Base-by-base conservation (phyloP, 1,140 invertebrate genomes). In the Spodoptera frugiperda region DNA sequence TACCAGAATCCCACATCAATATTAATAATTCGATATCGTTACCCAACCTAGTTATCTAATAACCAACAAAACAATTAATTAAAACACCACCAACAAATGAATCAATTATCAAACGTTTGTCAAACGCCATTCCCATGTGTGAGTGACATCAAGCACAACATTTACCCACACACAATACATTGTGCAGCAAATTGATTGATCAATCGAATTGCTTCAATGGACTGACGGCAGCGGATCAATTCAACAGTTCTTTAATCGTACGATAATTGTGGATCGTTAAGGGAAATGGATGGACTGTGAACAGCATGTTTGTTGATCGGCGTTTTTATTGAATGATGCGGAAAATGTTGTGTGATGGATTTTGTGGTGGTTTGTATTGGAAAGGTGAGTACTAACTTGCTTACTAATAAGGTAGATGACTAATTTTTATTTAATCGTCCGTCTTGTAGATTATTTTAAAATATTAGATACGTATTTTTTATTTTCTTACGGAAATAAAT, bases 161-260 rank as follows among this genome's bases (percentile, higher is more conserved):
- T 59, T 55, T 19, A 55, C 53, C 68, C 15, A 9, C 44, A 72
- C 70, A 59, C 70, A 72, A 72, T 72, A 59, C 30, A 59, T 72
- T 72, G 17, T 57, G 49, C 54, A 59, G 44, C 39, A 72, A 72
- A 72, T 30, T 57, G 53, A 72, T 48, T 59, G 70, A 59, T 72
- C 51, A 72, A 48, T 72, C 54, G 54, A 72, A 59, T 71, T 39
- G 21, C 55, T 57, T 44, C 12, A 8, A 17, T 15, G 5, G 11
- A 11, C 21, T 48, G 53, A 19, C 17, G 33, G 30, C 15, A 59
- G 25, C 51, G 10, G 54, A 57, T 59, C 49, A 19, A 57, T 59
- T 48, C 15, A 48, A 59, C 70, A 10, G 25, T 72, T 59, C 70
- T 72, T 72, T 72, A 59, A 72, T 72, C 54, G 30, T 12, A 39